phyloP scores from a whole-genome alignment of 2,888 invertebrate genomes.

The Xylocampa areola region DNA sequence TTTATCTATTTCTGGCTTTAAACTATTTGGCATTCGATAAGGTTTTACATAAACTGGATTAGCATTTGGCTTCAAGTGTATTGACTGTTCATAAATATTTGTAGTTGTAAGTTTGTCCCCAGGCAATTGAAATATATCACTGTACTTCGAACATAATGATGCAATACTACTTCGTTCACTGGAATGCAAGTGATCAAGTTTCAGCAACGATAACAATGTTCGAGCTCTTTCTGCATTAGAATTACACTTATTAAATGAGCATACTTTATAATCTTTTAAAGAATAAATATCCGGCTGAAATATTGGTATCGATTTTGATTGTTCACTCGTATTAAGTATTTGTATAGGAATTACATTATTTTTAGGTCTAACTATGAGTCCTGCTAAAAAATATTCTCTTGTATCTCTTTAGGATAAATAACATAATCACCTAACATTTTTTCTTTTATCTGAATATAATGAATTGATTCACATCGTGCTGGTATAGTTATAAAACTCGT shows the following conservation, averaged over 20 bases:
- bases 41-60: neutral
- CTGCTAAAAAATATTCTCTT: constrained; percentile 5
- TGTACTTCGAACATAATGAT: neutral
- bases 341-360: constrained; percentile 2
- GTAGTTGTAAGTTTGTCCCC: neutral
- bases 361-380: neutral
- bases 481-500: neutral
- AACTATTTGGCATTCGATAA: neutral
- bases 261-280: constrained; percentile 8
- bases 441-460: neutral
- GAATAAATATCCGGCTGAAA: constrained; percentile 1
- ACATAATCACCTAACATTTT: neutral
- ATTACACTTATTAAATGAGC: neutral
- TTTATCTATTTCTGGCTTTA: neutral
- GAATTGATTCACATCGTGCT: neutral
- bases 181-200: constrained; percentile 4
- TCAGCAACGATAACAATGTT: constrained; percentile 1
- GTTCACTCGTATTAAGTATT: constrained; percentile 3
- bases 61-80: neutral
- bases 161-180: neutral
- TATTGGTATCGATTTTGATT: neutral
- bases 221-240: neutral
- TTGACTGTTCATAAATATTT: neutral
- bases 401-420: neutral
- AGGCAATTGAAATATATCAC: neutral